phyloP scores from a whole-genome alignment of 1,140 invertebrate genomes.

The Thalassaphorura encarpata region DNA sequence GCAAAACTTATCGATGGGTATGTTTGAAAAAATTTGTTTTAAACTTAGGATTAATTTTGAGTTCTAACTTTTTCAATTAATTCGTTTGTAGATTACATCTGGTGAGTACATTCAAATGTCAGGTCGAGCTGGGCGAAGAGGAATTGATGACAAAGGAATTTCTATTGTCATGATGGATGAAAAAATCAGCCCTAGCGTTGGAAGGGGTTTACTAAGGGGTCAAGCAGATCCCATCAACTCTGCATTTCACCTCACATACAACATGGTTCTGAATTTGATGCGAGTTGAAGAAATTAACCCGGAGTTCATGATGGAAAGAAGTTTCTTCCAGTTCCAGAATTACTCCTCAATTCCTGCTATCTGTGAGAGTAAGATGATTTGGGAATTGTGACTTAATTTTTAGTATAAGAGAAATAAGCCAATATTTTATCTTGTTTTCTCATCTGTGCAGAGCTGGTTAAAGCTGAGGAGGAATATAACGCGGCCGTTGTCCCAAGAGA shows the following conservation, averaged over 20 bases:
- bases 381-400: too few species aligned
- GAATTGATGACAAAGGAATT: constrained; percentile 95
- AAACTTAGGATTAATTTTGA: constrained; percentile 1
- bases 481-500: constrained; percentile 58
- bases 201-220: constrained; percentile 81
- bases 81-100: constrained; percentile 61
- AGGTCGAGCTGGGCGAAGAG: constrained; percentile 90
- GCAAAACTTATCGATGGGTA: constrained; percentile 86
- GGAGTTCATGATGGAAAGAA: constrained; percentile 97
- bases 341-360: constrained; percentile 85
- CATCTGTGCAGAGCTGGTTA: constrained; percentile 53
- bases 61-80: constrained; percentile 2
- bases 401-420: too few species aligned
- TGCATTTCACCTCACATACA: constrained; percentile 98
- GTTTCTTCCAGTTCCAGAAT: constrained; percentile 99
- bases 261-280: constrained; percentile 97
- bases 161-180: constrained; percentile 99
- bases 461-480: constrained; percentile 55
- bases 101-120: constrained; percentile 99
- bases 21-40: constrained; percentile 35
- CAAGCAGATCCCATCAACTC: constrained; percentile 93
- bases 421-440: too few species aligned
- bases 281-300: constrained; percentile 98
- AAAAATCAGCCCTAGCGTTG: constrained; percentile 76
- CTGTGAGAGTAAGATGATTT: constrained; percentile 67